phyloP scores from a whole-genome alignment of 2,113 vertebrate species.

The Peucedramus taeniatus region DNA sequence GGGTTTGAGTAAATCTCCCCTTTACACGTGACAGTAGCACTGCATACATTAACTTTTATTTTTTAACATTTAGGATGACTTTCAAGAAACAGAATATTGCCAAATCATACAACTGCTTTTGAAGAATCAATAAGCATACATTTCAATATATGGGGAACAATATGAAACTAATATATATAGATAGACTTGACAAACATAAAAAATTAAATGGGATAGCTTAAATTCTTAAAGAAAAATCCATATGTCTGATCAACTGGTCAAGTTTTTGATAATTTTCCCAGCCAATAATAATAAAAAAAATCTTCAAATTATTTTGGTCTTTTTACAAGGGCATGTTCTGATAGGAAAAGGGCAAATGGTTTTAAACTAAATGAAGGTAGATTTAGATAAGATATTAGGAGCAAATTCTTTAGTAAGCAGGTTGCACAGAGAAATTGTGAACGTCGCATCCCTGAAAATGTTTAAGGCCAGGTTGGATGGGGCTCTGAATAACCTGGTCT shows the following conservation, averaged over 20 bases:
- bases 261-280: background rate
- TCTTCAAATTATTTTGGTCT: background rate
- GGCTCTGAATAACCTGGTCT: background rate
- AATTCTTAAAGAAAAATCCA: background rate
- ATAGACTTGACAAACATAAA: background rate
- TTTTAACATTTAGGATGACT: background rate
- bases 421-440: background rate
- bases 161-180: background rate
- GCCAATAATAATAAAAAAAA: background rate
- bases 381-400: background rate
- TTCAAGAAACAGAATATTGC: background rate
- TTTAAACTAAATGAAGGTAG: background rate
- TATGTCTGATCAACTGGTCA: background rate
- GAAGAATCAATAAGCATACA: background rate
- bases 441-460: background rate
- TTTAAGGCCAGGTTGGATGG: background rate
- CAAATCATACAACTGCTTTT: background rate
- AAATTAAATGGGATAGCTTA: background rate
- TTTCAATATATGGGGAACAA: background rate
- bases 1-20: background rate
- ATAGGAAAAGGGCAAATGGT: background rate
- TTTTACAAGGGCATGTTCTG: background rate
- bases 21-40: background rate
- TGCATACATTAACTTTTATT: background rate
- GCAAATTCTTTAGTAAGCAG: background rate